Percentiles rank a stretch among this genome's conserved stretches.
These are phyloP conservation scores for Dione juno DNA, from an alignment of 2,888 invertebrate species.

Conservation along the genomic window DNA sequence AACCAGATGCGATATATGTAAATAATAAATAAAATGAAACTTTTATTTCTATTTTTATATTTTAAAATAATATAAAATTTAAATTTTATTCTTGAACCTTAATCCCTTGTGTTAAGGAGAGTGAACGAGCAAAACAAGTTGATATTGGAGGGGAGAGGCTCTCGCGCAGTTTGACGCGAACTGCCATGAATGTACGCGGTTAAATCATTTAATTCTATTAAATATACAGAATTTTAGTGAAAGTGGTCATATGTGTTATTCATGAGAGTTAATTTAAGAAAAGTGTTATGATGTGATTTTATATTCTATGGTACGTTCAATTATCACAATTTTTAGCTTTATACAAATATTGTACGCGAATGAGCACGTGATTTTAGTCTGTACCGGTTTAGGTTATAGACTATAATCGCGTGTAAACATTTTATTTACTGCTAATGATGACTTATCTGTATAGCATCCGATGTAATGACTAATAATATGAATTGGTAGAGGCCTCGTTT, in stretches of 20 bases:
- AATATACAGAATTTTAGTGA: constrained; percentile 75
- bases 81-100: constrained; percentile 30
- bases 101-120: constrained; percentile 33
- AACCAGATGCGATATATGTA: neutral
- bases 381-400: constrained; percentile 34
- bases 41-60: constrained; percentile 9
- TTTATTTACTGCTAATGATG: constrained; percentile 40
- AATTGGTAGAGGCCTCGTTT: constrained; percentile 21
- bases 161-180: constrained; percentile 66
- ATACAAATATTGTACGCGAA: constrained; percentile 20
- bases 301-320: constrained; percentile 47
- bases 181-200: constrained; percentile 53
- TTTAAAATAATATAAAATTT: constrained; percentile 14
- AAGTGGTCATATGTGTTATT: constrained; percentile 56
- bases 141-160: constrained; percentile 61
- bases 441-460: constrained; percentile 41
- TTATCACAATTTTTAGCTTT: constrained; percentile 30
- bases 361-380: constrained; percentile 39
- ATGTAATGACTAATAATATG: constrained; percentile 38
- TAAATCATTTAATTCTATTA: constrained; percentile 60
- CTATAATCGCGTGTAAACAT: constrained; percentile 38
- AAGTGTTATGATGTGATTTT: constrained; percentile 26
- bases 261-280: constrained; percentile 15
- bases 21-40: neutral
- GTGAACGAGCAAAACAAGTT: constrained; percentile 29